Percentiles rank a stretch among this genome's conserved stretches.
These are phyloP conservation scores for Drosophila phalerata DNA, from an alignment of 2,888 invertebrate genomes.

Conservation along the genomic window DNA sequence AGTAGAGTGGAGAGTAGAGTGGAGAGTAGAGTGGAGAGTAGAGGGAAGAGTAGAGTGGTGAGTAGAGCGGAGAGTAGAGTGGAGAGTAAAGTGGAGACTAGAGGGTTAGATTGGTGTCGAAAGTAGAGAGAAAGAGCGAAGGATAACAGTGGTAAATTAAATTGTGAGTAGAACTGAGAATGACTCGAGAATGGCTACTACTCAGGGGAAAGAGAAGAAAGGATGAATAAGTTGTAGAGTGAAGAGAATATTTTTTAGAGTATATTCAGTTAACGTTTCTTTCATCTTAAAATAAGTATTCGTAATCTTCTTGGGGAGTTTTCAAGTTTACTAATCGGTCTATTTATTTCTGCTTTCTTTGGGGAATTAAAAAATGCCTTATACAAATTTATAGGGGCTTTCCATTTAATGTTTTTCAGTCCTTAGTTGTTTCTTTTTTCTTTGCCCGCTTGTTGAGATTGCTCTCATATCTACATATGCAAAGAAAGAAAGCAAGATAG, in stretches of 20 bases:
- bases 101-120: neutral
- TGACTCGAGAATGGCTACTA: too few species aligned
- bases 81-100: neutral
- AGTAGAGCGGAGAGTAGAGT: neutral
- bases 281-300: neutral
- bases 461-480: neutral
- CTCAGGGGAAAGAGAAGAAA: neutral
- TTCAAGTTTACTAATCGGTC: neutral
- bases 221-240: neutral
- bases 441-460: neutral
- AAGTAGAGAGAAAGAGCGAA: neutral
- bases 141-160: neutral
- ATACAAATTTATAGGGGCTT: constrained; percentile 1
- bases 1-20: neutral
- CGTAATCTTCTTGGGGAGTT: neutral
- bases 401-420: neutral
- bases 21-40: neutral
- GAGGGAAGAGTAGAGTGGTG: neutral
- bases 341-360: neutral
- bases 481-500: constrained; percentile 5
- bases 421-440: neutral
- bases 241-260: neutral
- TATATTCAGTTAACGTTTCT: too few species aligned
- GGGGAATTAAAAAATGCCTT: neutral
- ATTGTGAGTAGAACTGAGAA: neutral